phyloP scores from a whole-genome alignment of 2,888 invertebrate species.

The Morpho helenor region DNA sequence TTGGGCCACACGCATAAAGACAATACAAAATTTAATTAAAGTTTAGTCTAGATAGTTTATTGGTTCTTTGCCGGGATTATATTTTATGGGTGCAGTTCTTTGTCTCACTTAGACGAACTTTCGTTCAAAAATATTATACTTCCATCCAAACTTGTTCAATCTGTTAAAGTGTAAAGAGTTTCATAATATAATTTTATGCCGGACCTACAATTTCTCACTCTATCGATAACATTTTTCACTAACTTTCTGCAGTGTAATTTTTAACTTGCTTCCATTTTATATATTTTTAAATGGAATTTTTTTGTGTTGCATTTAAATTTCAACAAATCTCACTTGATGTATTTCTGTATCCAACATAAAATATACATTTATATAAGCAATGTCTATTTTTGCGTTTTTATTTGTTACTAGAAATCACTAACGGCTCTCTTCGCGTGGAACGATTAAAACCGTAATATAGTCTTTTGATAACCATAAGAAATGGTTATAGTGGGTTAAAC shows the following conservation, averaged over 20 bases:
- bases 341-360: too few species aligned
- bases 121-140: slow-evolving; percentile 15
- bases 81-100: slow-evolving; percentile 44
- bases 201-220: not conserved
- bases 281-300: too few species aligned
- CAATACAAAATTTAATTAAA: slow-evolving; percentile 75
- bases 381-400: too few species aligned
- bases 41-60: slow-evolving; percentile 65
- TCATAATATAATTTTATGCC: slow-evolving; percentile 1
- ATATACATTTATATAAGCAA: too few species aligned
- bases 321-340: too few species aligned
- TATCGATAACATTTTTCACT: not conserved
- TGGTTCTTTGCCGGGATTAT: slow-evolving; percentile 54
- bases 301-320: too few species aligned
- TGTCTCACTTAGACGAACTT: slow-evolving; percentile 31
- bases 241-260: not conserved
- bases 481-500: too few species aligned
- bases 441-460: too few species aligned
- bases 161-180: slow-evolving; percentile 7
- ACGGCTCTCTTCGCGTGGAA: too few species aligned
- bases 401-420: too few species aligned
- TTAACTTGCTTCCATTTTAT: not conserved
- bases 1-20: slow-evolving; percentile 48
- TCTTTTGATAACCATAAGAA: too few species aligned
- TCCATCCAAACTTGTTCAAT: slow-evolving; percentile 11